A percentile compares a stretch with the other conserved stretches of the same genome.
phyloP scores from a whole-genome alignment of 2,797 vertebrate species.

The Decapterus maruadsi region DNA sequence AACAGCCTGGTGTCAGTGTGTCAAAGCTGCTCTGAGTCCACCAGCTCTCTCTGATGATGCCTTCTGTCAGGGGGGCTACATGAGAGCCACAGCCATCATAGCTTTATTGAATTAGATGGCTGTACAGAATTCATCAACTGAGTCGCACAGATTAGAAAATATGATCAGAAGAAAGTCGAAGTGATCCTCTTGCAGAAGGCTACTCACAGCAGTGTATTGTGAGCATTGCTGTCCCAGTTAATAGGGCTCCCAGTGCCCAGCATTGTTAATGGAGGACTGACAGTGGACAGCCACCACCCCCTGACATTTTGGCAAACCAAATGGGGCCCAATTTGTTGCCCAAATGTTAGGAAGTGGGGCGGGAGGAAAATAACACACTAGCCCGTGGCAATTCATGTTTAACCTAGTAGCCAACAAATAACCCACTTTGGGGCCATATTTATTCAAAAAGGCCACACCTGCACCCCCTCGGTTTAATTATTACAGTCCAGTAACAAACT shows the following conservation, averaged over 20 bases:
- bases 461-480: conserved; percentile 17
- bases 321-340: conserved; percentile 41
- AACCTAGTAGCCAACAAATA: conserved; percentile 24
- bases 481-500: conserved; percentile 3
- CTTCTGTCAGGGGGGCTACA: conserved; percentile 30
- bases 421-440: conserved; percentile 20
- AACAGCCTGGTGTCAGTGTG: conserved; percentile 62
- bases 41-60: conserved; percentile 42
- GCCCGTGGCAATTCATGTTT: conserved; percentile 31
- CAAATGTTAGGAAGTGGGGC: conserved; percentile 54
- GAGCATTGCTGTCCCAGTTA: conserved; percentile 9
- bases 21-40: conserved; percentile 63
- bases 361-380: conserved; percentile 16
- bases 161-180: conserved; percentile 20
- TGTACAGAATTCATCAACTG: conserved; percentile 2
- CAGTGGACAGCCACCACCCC: conserved; percentile 21
- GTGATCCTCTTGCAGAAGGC: not conserved
- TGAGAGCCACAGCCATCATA: conserved; percentile 23
- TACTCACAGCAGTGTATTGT: conserved; percentile 18
- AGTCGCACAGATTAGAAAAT: conserved; percentile 15
- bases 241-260: conserved; percentile 14
- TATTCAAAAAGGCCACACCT: conserved; percentile 19
- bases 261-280: conserved; percentile 15
- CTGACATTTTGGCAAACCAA: conserved; percentile 49
- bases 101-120: conserved; percentile 14